Conservation (phyloP, 1,140 invertebrate genomes). For the Sweltsa coloradensis region DNA sequence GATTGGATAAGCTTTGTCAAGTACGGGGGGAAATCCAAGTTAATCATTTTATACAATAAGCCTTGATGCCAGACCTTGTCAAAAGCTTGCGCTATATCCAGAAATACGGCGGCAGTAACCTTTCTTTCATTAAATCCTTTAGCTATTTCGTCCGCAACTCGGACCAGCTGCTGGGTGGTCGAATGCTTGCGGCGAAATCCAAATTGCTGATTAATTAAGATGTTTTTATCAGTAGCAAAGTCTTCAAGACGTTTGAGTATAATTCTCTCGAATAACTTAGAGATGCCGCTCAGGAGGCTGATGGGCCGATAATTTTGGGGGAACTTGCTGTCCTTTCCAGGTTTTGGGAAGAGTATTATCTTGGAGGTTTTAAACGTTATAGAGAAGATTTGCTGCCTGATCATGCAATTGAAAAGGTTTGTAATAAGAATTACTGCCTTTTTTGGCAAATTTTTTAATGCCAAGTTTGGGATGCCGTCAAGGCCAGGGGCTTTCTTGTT, state of each 20-base stretch:
- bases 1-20: neutral
- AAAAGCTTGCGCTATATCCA: conserved; percentile 26
- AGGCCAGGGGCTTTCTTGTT: conserved; percentile 6
- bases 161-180: conserved; percentile 13
- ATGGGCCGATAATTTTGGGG: conserved; percentile 12
- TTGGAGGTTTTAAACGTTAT: neutral
- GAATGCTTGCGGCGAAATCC: too few species aligned
- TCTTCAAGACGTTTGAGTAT: neutral
- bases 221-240: conserved; percentile 5
- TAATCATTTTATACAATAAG: conserved; percentile 9
- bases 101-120: conserved; percentile 21
- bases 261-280: conserved; percentile 7
- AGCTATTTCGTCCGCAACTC: conserved; percentile 16
- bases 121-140: conserved; percentile 20
- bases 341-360: conserved; percentile 8
- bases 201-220: conserved; percentile 2
- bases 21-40: neutral
- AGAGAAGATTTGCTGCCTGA: neutral
- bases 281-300: neutral
- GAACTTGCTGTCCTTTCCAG: conserved; percentile 2
- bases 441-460: conserved; percentile 1
- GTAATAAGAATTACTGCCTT: neutral
- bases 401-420: conserved; percentile 3
- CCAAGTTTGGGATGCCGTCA: conserved; percentile 5
- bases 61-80: conserved; percentile 25